Conservation (phyloP, 2,113 vertebrate genomes). For the Columba livia region DNA sequence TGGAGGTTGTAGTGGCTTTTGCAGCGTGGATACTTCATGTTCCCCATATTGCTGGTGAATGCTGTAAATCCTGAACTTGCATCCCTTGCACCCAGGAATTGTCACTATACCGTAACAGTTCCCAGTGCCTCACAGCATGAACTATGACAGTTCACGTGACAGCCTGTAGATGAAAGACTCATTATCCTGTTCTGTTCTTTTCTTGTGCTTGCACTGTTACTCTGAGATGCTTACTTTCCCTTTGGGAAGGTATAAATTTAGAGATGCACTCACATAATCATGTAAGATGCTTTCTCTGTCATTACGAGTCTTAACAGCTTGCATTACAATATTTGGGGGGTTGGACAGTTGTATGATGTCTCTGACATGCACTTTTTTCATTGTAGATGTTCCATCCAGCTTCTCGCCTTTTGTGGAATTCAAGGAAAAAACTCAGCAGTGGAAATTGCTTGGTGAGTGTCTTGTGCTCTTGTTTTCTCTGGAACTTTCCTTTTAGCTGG, state of each 20-base stretch:
- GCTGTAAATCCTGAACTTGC: background rate
- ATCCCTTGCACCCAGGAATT: background rate
- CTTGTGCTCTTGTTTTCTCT: background rate
- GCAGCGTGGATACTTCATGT: background rate
- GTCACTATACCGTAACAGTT: background rate
- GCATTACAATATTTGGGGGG: background rate
- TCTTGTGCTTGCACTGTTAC: background rate
- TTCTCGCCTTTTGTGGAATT: conserved; percentile 93
- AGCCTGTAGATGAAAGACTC: background rate
- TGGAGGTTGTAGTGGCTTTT: background rate
- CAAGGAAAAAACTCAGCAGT: conserved; percentile 90
- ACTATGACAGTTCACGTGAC: background rate
- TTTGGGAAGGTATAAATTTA: background rate
- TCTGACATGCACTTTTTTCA: background rate
- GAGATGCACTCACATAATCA: background rate
- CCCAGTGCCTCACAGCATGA: background rate
- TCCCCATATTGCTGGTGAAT: background rate
- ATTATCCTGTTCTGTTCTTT: background rate
- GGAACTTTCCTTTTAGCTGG: background rate
- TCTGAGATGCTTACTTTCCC: background rate
- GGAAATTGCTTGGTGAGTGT: conserved; percentile 90
- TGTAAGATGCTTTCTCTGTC: background rate
- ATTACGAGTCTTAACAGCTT: background rate
- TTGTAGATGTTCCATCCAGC: conserved; percentile 83
- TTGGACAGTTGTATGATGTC: background rate